A percentile compares a stretch with the other conserved stretches of the same genome.
Evolutionary conservation across 2,888 invertebrate species (phyloP).

Genomic region (Hydrotaea diabolus): DNA sequence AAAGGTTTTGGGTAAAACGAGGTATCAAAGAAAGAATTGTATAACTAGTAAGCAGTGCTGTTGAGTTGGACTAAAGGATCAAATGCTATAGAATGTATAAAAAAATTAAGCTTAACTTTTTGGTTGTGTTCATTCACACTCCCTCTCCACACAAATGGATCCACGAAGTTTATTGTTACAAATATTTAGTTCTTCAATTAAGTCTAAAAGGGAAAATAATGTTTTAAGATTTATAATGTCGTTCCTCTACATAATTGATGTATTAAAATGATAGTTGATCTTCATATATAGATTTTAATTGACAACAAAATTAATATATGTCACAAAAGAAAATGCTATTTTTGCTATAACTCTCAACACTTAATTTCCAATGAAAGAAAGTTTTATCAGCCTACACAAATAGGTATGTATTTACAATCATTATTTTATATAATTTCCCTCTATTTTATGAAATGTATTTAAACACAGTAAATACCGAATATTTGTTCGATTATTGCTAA

Average conservation of each 20-base stretch:
- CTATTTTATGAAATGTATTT: background rate
- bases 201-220: background rate
- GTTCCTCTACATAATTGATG: constrained; percentile 4
- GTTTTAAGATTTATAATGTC: background rate
- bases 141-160: no score
- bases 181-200: no score
- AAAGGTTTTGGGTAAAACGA: no score
- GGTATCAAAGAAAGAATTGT: no score
- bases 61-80: no score
- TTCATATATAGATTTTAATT: background rate
- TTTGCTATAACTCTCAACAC: background rate
- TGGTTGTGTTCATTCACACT: no score
- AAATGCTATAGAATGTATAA: background rate
- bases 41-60: no score
- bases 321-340: background rate
- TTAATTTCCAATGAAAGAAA: background rate
- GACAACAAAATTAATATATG: background rate
- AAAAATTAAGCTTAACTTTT: no score
- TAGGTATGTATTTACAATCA: constrained; percentile 1
- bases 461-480: background rate
- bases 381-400: background rate
- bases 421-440: background rate
- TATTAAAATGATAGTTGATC: background rate
- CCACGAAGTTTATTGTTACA: no score
- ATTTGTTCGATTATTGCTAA: background rate